Evolutionary conservation across 2,797 vertebrate genomes (phyloP).

Genomic region (Alcedo atthis): DNA sequence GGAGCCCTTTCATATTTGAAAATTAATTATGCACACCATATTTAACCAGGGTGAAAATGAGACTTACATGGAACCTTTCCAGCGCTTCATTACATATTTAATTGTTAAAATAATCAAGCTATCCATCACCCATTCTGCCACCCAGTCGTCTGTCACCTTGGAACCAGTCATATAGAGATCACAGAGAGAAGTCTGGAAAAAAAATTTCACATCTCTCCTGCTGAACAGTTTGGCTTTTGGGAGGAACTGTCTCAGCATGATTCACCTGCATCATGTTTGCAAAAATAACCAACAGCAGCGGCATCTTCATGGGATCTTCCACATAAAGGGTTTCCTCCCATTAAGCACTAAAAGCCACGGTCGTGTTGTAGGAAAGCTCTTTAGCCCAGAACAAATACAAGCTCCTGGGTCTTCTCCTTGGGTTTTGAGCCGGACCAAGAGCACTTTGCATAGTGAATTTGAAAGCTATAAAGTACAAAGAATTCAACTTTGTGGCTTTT

Average conservation of each 20-base stretch:
- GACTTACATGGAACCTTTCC: constrained; percentile 73
- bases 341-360: not conserved
- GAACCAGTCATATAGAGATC: constrained; percentile 17
- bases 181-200: constrained; percentile 1
- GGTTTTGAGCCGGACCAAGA: not conserved
- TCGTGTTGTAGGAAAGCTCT: not conserved
- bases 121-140: constrained; percentile 65
- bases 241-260: not conserved
- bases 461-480: not conserved
- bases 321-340: not conserved
- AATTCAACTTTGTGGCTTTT: not conserved
- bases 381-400: not conserved
- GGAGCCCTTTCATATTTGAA: constrained; percentile 66
- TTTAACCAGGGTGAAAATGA: constrained; percentile 75
- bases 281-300: not conserved
- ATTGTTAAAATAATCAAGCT: constrained; percentile 78
- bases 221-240: not conserved
- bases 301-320: not conserved
- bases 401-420: not conserved
- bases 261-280: accelerated
- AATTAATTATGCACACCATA: constrained; percentile 78
- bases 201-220: not conserved
- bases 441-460: not conserved
- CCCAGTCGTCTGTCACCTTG: constrained; percentile 65
- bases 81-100: constrained; percentile 77